Evolutionary conservation across 2,888 invertebrate species (phyloP).

Genomic region (Gordius sp.): DNA sequence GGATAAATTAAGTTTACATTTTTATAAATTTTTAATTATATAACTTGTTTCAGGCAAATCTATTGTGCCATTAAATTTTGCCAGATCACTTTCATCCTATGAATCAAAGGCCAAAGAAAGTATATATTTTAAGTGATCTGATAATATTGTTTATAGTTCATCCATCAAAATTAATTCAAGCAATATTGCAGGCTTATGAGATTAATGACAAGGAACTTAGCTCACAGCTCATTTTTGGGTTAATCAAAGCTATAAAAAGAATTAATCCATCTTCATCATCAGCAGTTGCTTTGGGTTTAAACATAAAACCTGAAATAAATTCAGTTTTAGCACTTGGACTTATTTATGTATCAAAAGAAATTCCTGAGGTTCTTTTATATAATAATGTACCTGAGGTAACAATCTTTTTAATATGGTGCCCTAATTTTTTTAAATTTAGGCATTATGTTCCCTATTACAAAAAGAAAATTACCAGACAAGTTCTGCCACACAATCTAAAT

Average conservation of each 20-base stretch:
- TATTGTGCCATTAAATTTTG: neutral
- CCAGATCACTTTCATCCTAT: neutral
- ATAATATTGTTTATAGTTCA: neutral
- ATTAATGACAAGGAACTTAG: neutral
- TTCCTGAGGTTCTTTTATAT: neutral
- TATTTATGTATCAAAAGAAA: neutral
- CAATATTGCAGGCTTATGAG: neutral
- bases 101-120: constrained; percentile 2
- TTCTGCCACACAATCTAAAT: neutral
- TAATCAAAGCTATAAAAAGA: neutral
- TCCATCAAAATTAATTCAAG: neutral
- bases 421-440: neutral
- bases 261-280: neutral
- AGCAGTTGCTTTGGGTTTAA: constrained; percentile 1
- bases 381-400: neutral
- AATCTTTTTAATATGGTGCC: neutral
- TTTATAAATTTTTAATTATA: neutral
- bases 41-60: neutral
- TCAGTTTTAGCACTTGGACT: neutral
- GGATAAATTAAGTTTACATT: neutral
- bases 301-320: neutral
- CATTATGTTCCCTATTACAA: constrained; percentile 1
- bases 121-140: neutral
- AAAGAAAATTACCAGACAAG: neutral
- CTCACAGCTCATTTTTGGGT: neutral